Evolutionary conservation across 1,140 invertebrate genomes (phyloP).

Genomic region (Apis dorsata): DNA sequence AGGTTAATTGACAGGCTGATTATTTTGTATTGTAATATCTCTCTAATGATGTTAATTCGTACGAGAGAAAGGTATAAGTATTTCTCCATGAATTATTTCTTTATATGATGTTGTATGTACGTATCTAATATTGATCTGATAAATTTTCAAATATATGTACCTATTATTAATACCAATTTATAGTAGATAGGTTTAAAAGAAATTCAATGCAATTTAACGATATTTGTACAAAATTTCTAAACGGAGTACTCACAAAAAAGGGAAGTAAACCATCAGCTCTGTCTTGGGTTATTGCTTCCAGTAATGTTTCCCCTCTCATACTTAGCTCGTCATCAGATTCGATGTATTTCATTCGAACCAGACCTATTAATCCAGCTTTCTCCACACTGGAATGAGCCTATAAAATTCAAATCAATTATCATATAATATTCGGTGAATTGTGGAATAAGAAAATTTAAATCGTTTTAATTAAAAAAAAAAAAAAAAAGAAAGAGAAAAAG

Average conservation of each 20-base stretch:
- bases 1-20: slow-evolving; percentile 46
- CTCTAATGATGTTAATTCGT: slow-evolving; percentile 13
- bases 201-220: no score
- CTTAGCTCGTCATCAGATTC: slow-evolving; percentile 91
- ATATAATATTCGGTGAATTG: no score
- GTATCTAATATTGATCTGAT: no score
- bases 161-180: background rate
- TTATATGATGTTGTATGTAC: background rate
- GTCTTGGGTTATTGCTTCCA: slow-evolving; percentile 90
- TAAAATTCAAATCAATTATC: background rate
- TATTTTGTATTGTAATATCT: background rate
- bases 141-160: background rate
- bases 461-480: background rate
- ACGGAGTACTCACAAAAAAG: slow-evolving; percentile 91
- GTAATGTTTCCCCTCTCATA: slow-evolving; percentile 90
- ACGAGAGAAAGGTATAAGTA: no score
- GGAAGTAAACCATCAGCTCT: slow-evolving; percentile 94
- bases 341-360: slow-evolving; percentile 95
- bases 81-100: background rate
- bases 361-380: slow-evolving; percentile 94
- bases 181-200: no score
- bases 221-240: background rate
- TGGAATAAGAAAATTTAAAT: background rate
- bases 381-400: slow-evolving; percentile 97
- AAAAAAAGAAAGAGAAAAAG: background rate